Percentiles rank a stretch among this genome's conserved stretches.
phyloP scores from a whole-genome alignment of 2,113 vertebrate genomes.

The Dipodomys merriami region DNA sequence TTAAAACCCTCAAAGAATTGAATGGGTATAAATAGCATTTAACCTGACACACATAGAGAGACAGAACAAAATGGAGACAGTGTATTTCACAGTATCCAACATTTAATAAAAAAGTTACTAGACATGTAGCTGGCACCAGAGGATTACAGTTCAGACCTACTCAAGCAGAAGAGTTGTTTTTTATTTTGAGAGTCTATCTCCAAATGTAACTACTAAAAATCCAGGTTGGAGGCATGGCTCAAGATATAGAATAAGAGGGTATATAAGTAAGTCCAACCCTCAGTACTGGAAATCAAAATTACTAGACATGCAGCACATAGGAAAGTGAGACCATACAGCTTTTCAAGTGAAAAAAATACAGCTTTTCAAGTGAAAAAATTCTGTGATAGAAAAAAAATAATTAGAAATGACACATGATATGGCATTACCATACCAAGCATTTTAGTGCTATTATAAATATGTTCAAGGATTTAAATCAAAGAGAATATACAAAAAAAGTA shows the following conservation, averaged over 20 bases:
- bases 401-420: conserved; percentile 6
- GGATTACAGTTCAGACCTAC: too few species aligned
- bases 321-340: background rate
- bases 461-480: conserved; percentile 46
- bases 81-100: background rate
- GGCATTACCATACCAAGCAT: background rate
- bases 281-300: background rate
- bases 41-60: too few species aligned
- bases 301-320: background rate
- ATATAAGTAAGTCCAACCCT: too few species aligned
- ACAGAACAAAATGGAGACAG: too few species aligned
- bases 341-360: background rate
- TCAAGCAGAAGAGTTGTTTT: too few species aligned
- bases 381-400: background rate
- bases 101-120: background rate
- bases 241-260: too few species aligned
- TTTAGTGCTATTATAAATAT: conserved; percentile 41
- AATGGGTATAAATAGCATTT: background rate
- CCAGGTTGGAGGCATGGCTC: too few species aligned
- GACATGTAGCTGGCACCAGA: too few species aligned
- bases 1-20: background rate
- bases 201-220: too few species aligned
- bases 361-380: background rate
- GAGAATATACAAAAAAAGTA: conserved; percentile 5
- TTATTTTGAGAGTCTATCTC: too few species aligned